Evolutionary conservation across 2,888 invertebrate genomes (phyloP), one percentile per base, ranked within the genome.

Genomic region (Ormyrus thymus): DNA sequence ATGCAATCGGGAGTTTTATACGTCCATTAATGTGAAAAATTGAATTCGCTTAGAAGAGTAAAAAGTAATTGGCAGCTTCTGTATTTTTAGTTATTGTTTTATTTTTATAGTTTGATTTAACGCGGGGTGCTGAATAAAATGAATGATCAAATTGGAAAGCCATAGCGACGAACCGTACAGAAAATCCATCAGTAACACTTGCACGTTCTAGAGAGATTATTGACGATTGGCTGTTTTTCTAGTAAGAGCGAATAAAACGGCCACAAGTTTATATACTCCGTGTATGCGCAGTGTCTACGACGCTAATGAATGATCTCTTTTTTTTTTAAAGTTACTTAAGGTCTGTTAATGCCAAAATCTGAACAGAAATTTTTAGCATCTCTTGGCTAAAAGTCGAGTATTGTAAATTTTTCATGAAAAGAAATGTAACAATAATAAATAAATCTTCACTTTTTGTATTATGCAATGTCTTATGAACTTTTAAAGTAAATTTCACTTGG

Each of bases 61-160:
- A 45, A 61, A 71, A 64, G 83, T 84, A 86, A 87, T 88, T 88
- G 89, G 90, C 89, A 90, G 90, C 89, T 90, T 86, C 85, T 81
- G 76, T 76, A 78, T 74, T 78, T 79, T 81, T 79, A 78, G 79
- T 81, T 79, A 79, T 79, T 81, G 75, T 81, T 81, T 78, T 78
- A 78, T 78, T 78, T 72, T 78, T 78, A 76, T 76, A 78, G 76
- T 78, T 81, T 78, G 81, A 78, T 76, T 81, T 50, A 76, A 76
- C n/a, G 78, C 75, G 79, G 75, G 79, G 81, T 81, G 81, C 79
- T 81, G 76, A 81, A 76, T 50, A 73, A 81, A 76, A 53, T 62
- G 58, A 76, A 70, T 70, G 69, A 78, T 78, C 69, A 78, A 76
- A 72, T 69, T 78, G 59, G 76, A 71, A 74, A 80, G 70, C 77